These are phyloP conservation scores for Marisa cornuarietis DNA, from an alignment of 1,140 invertebrate species.

Conservation along the genomic window DNA sequence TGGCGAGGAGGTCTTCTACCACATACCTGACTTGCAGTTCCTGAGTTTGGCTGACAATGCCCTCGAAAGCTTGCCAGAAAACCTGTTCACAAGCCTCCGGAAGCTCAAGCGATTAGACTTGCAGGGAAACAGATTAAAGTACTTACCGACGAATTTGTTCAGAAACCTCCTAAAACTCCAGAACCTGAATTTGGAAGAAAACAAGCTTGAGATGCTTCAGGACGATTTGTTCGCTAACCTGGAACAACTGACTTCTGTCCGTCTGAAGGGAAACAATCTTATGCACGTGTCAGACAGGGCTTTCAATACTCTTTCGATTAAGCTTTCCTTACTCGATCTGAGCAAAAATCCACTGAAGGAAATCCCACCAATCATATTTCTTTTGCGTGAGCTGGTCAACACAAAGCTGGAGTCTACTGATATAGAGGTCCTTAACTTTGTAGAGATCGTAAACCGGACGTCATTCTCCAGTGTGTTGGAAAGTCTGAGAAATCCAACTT, in stretches of 20 bases:
- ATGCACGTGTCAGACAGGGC: slow-evolving; percentile 15
- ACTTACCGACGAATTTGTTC: slow-evolving; percentile 27
- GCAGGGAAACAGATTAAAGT: slow-evolving; percentile 24
- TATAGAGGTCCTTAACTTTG: slow-evolving; percentile 39
- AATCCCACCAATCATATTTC: slow-evolving; percentile 40
- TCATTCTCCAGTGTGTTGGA: slow-evolving; percentile 17
- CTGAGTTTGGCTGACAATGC: slow-evolving; percentile 36
- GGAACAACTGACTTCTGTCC: slow-evolving; percentile 26
- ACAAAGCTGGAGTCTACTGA: slow-evolving; percentile 32
- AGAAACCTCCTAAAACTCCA: slow-evolving; percentile 21
- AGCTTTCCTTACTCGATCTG: slow-evolving; percentile 30
- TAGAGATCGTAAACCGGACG: slow-evolving; percentile 21
- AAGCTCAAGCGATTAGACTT: slow-evolving; percentile 34
- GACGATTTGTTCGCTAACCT: slow-evolving; percentile 31
- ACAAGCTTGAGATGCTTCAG: slow-evolving; percentile 27
- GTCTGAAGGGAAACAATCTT: slow-evolving; percentile 37
- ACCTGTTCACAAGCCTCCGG: slow-evolving; percentile 24
- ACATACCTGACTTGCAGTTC: slow-evolving; percentile 37
- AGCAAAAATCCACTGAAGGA: slow-evolving; percentile 37
- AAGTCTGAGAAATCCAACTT: slow-evolving; percentile 31
- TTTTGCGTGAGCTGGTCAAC: slow-evolving; percentile 33
- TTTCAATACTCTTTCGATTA: slow-evolving; percentile 28
- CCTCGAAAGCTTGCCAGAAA: slow-evolving; percentile 23
- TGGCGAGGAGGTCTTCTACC: slow-evolving; percentile 29
- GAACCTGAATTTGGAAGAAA: slow-evolving; percentile 35